Percentiles rank a stretch among this genome's conserved stretches.
These are phyloP conservation scores for Drosophila buzzatii DNA, from an alignment of 2,888 invertebrate species.

Conservation along the genomic window DNA sequence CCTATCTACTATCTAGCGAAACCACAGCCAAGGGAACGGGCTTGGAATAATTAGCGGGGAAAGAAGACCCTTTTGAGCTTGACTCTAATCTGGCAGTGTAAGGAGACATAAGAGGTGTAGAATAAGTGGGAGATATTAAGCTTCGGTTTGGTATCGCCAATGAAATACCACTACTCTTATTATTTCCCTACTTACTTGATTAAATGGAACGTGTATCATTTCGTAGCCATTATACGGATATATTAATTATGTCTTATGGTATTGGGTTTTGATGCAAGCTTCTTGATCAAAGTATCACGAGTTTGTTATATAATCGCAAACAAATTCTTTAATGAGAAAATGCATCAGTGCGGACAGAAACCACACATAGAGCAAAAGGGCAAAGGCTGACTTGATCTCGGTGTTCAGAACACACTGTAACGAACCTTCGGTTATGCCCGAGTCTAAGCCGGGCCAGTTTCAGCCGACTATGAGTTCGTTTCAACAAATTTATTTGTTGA, in stretches of 20 bases:
- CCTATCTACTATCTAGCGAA: neutral
- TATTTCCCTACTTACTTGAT: constrained; percentile 5
- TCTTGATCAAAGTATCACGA: constrained; percentile 7
- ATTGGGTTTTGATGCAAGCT: constrained; percentile 7
- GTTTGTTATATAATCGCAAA: constrained; percentile 2
- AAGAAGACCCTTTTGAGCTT: neutral
- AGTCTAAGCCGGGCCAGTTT: too few relatives aligned
- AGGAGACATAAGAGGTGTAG: constrained; percentile 5
- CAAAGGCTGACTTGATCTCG: constrained; percentile 4
- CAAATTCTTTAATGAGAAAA: neutral
- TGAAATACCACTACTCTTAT: constrained; percentile 4
- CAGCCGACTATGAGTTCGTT: too few relatives aligned
- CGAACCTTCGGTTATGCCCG: too few relatives aligned
- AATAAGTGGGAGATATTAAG: neutral
- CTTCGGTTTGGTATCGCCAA: neutral
- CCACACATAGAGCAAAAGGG: constrained; percentile 5
- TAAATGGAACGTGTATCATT: constrained; percentile 5
- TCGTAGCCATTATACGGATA: constrained; percentile 3
- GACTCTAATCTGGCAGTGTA: constrained; percentile 7
- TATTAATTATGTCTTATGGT: constrained; percentile 2
- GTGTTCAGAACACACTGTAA: constrained; percentile 3
- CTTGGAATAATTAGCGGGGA: constrained; percentile 1
- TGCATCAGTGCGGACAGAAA: constrained; percentile 5
- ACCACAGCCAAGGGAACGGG: constrained; percentile 2
- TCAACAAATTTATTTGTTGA: too few relatives aligned